Base-by-base conservation (phyloP, 1,140 invertebrate genomes). In the Campoletis sonorensis region DNA sequence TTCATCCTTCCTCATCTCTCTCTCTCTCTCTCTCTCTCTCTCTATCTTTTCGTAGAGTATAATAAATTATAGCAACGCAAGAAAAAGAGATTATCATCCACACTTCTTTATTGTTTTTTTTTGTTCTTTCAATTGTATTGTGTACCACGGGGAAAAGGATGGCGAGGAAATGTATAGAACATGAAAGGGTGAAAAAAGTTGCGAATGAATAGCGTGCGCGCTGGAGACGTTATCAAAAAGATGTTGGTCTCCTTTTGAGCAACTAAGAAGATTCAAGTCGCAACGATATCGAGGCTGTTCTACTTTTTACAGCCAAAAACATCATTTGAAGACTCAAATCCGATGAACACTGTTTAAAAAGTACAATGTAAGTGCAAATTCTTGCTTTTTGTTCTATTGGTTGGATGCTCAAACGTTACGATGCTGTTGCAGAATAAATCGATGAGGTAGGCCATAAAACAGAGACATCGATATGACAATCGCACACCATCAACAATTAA, bases 81-180 rank as follows among this genome's bases (percentile, higher is more conserved):
- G 49, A 75, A 75, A 75, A 54, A 54, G 33, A 61, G 15, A 61
- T 61, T 61, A 77, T 54, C 73, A 77, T 61, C 73, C 73, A 64
- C 27, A 54, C 73, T 73, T 54, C 45, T 75, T 75, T 54, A 54
- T 37, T 64, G 21, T 64, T 23, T 26, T 26, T 64, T 77, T 61
- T 77, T 21, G 58, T 61, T 61, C 45, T 45, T 15, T 61, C 45
- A 15, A 77, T 61, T 37, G 73, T 54, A 54, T 30, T 70, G 67
- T 75, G 8, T 27, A 30, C 45, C 13, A 23, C 4, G 23, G 30
- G 30, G 64, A 54, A 77, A 54, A 26, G 72, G 37, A 61, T 3
- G 15, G 21, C 4, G 15, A 27, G 23, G 33, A 75, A 58, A 49
- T 58, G 72, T 75, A 75, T 58, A 33, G 45, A 75, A 75, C 11